These are phyloP conservation scores for Rhopalosiphum nymphaeae DNA, from an alignment of 2,888 invertebrate species.

Conservation along the genomic window DNA sequence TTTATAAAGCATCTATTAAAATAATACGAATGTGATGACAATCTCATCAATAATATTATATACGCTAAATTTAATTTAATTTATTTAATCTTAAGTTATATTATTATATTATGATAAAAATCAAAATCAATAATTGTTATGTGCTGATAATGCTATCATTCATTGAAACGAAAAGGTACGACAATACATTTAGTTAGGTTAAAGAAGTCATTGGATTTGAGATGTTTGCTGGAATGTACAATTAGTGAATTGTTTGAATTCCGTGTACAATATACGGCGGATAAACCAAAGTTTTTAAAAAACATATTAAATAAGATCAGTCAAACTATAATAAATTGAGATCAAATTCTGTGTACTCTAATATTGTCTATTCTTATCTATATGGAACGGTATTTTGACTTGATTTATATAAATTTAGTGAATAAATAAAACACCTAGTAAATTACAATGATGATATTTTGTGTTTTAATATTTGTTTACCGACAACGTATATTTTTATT, in stretches of 20 bases:
- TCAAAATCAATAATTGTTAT: not conserved
- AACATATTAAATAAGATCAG: not conserved
- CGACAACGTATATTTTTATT: not conserved
- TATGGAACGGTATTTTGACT: not conserved
- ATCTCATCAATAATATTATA: not conserved
- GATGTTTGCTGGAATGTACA: not conserved
- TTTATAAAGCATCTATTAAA: not conserved
- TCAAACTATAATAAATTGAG: not conserved
- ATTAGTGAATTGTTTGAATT: not conserved
- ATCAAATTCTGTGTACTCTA: not conserved
- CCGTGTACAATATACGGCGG: not conserved
- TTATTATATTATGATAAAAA: not conserved
- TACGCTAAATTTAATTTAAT: not conserved
- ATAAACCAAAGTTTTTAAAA: not conserved
- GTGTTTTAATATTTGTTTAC: not conserved
- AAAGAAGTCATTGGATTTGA: not conserved
- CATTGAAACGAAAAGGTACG: not conserved
- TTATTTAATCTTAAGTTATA: no score
- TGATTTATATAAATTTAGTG: not conserved
- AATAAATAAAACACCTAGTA: not conserved
- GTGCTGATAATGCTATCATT: not conserved
- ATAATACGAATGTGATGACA: not conserved
- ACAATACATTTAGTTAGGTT: not conserved
- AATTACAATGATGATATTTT: not conserved
- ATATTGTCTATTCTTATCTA: not conserved